Conservation (phyloP, 35 echinoderm and acorn worm species). For the Anneissia japonica region DNA sequence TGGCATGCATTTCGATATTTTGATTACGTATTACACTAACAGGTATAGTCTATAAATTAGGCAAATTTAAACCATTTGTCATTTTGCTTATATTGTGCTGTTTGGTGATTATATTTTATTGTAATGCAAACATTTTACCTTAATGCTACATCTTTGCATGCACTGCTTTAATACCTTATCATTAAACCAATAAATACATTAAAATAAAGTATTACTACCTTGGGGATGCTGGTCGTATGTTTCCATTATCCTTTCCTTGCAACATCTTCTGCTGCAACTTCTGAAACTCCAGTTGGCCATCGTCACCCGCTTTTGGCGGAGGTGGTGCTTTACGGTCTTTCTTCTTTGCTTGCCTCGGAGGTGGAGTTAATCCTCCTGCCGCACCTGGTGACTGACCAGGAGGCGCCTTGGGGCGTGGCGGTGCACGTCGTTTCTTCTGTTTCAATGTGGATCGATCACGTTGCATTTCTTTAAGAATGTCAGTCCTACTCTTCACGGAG, state of each 20-base stretch:
- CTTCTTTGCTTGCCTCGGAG: slow-evolving; percentile 4
- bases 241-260: not conserved
- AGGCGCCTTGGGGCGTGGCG: not conserved
- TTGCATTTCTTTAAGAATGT: slow-evolving; percentile 86
- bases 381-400: not conserved
- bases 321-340: not conserved
- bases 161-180: too few relatives aligned
- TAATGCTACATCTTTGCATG: too few relatives aligned
- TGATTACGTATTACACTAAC: too few relatives aligned
- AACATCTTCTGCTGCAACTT: not conserved
- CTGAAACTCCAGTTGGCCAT: not conserved
- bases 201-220: not conserved
- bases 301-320: not conserved
- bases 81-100: too few relatives aligned
- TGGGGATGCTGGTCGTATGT: not conserved
- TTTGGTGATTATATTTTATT: too few relatives aligned
- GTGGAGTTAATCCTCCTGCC: not conserved
- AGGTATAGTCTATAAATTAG: too few relatives aligned
- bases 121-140: too few relatives aligned
- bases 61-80: too few relatives aligned
- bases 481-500: slow-evolving; percentile 72
- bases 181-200: not conserved
- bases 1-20: too few relatives aligned
- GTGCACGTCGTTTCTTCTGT: slow-evolving; percentile 33
- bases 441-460: slow-evolving; percentile 59